Percentiles rank a stretch among this genome's conserved stretches.
phyloP scores from a whole-genome alignment of 2,888 invertebrate species.

The Ferrisia virgata region DNA sequence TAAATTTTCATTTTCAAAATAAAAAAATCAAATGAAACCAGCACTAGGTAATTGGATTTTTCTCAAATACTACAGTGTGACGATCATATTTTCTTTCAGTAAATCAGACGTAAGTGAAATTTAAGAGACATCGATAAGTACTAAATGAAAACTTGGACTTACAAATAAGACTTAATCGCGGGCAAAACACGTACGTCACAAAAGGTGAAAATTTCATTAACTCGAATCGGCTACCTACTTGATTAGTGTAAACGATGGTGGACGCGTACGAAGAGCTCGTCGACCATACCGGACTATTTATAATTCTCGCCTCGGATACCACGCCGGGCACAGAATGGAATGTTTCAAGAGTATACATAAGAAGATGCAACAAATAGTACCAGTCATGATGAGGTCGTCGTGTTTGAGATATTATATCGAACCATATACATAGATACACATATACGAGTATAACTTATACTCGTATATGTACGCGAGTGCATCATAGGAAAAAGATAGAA shows the following conservation, averaged over 20 bases:
- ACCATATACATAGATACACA: not conserved
- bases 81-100: too few species aligned
- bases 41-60: too few species aligned
- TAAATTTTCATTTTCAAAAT: too few species aligned
- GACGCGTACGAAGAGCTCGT: conserved; percentile 10
- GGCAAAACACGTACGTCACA: not conserved
- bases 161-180: too few species aligned
- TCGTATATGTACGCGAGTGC: too few species aligned
- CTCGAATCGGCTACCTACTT: conserved; percentile 27
- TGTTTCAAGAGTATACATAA: not conserved
- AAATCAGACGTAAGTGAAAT: too few species aligned
- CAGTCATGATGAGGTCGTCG: conserved; percentile 22
- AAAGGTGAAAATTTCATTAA: not conserved
- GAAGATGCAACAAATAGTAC: not conserved
- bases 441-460: not conserved
- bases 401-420: conserved; percentile 19
- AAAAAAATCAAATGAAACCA: too few species aligned
- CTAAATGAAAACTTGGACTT: too few species aligned
- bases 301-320: conserved; percentile 20
- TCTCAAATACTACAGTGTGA: too few species aligned
- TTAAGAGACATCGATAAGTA: too few species aligned
- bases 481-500: too few species aligned
- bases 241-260: not conserved
- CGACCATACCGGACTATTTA: not conserved
- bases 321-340: not conserved